Conservation (phyloP, 2,113 vertebrate genomes). For the Prunella himalayana region DNA sequence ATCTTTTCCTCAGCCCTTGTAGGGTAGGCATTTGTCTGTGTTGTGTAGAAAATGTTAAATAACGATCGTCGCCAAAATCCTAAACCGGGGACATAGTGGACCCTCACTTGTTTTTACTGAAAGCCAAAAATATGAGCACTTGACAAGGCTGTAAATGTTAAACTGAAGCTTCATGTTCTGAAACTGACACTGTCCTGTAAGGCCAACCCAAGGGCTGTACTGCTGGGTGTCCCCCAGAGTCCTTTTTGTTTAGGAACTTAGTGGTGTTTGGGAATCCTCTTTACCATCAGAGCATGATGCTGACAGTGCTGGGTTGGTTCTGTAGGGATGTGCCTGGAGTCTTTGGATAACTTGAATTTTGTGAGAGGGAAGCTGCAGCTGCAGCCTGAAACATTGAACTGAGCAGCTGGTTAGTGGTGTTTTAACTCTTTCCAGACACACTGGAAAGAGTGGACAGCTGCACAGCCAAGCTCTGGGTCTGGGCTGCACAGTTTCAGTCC, state of each 20-base stretch:
- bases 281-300: fast-evolving
- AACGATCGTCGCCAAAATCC: not conserved
- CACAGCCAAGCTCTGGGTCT: not conserved
- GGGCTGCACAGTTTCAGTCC: not conserved
- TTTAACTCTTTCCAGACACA: not conserved
- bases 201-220: not conserved
- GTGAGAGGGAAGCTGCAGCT: not conserved
- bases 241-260: not conserved
- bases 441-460: not conserved
- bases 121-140: not conserved
- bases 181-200: not conserved
- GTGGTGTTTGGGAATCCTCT: not conserved
- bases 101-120: not conserved
- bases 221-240: not conserved
- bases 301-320: not conserved
- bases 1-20: conserved; percentile 34
- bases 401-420: not conserved
- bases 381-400: not conserved
- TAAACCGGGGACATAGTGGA: not conserved
- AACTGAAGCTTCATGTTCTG: not conserved
- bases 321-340: not conserved
- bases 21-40: conserved; percentile 17
- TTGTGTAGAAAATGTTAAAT: not conserved
- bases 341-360: not conserved
- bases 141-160: not conserved